phyloP scores from a whole-genome alignment of 2,797 vertebrate species.

The Sternotherus odoratus region DNA sequence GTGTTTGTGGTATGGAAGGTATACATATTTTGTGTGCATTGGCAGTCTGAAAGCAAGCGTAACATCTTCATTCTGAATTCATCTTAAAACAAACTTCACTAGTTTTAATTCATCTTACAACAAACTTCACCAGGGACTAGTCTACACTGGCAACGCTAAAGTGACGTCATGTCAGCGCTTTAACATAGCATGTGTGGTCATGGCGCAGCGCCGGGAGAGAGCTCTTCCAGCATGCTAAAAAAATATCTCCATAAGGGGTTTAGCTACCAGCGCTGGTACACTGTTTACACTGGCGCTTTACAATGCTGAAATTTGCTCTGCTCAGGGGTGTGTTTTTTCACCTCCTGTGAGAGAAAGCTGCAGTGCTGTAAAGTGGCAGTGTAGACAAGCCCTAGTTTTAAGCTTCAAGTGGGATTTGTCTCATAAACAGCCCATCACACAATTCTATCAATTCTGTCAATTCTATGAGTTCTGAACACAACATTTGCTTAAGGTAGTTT shows the following conservation, averaged over 20 bases:
- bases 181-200: too few species aligned
- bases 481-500: neutral
- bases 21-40: neutral
- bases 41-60: neutral
- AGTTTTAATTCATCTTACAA: neutral
- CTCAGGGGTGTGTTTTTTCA: too few species aligned
- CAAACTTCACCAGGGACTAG: neutral
- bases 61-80: neutral
- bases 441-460: neutral
- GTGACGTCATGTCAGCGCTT: too few species aligned
- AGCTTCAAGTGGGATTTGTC: neutral
- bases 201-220: too few species aligned
- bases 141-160: too few species aligned
- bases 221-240: too few species aligned
- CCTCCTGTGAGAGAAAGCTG: too few species aligned
- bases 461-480: neutral
- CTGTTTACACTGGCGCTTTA: too few species aligned
- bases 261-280: too few species aligned
- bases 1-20: neutral
- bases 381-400: neutral
- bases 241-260: too few species aligned
- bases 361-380: too few species aligned
- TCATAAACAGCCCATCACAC: neutral
- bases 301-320: too few species aligned
- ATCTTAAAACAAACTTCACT: constrained; percentile 25